Evolutionary conservation across 2,113 vertebrate genomes (phyloP).

Genomic region (Balaeniceps rex): DNA sequence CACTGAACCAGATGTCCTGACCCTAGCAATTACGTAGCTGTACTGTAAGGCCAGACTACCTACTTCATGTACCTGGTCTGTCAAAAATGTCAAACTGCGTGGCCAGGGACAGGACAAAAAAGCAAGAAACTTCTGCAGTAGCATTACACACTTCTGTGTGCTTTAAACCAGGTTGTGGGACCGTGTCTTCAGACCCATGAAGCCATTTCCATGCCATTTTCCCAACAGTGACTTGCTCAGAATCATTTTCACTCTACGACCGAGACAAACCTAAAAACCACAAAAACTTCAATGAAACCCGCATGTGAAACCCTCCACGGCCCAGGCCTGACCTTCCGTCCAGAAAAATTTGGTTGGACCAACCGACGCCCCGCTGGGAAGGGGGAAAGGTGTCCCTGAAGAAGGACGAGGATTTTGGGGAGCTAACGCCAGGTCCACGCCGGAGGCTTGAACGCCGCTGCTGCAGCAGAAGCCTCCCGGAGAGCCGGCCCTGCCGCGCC

Average conservation of each 20-base stretch:
- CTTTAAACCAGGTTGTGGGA: not conserved
- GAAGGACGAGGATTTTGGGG: too few relatives aligned
- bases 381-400: too few relatives aligned
- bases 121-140: not conserved
- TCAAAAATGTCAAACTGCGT: rapidly evolving
- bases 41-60: not conserved
- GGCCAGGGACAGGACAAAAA: rapidly evolving
- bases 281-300: rapidly evolving
- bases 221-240: not conserved
- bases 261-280: rapidly evolving
- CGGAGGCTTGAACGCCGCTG: not conserved
- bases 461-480: not conserved
- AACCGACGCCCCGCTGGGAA: not conserved
- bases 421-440: not conserved
- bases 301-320: not conserved
- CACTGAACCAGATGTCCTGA: not conserved
- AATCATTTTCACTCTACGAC: not conserved
- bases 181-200: not conserved
- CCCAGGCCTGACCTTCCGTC: not conserved
- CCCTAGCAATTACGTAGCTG: rapidly evolving
- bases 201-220: not conserved
- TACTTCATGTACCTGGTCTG: rapidly evolving
- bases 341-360: too few relatives aligned
- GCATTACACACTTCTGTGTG: rapidly evolving
- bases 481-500: not conserved